phyloP scores from a whole-genome alignment of 1,140 invertebrate genomes.

The Tribolium castaneum region DNA sequence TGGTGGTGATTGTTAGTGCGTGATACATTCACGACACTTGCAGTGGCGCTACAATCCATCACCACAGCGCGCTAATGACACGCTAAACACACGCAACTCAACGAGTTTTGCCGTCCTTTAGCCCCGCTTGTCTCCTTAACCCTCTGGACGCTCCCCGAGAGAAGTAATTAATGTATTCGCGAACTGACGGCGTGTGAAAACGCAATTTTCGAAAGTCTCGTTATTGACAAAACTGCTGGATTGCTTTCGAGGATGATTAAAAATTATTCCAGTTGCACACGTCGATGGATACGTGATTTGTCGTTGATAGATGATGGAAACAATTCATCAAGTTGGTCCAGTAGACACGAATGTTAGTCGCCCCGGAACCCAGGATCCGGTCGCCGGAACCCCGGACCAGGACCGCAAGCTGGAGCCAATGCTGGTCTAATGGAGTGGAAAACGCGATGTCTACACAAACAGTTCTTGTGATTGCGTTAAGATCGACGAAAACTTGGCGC shows the following conservation, averaged over 20 bases:
- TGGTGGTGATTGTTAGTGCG: constrained; percentile 58
- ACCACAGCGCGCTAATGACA: constrained; percentile 60
- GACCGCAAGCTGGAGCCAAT: constrained; percentile 42
- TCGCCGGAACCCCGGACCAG: constrained; percentile 18
- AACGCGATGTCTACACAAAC: constrained; percentile 60
- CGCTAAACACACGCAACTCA: constrained; percentile 60
- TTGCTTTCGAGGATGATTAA: constrained; percentile 33
- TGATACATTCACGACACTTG: constrained; percentile 60
- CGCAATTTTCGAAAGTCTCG: constrained; percentile 50
- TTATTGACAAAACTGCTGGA: constrained; percentile 44
- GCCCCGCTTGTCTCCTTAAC: constrained; percentile 38
- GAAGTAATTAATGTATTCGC: constrained; percentile 61
- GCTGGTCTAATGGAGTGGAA: constrained; percentile 60
- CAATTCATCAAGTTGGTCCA: constrained; percentile 62
- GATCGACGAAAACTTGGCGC: not conserved
- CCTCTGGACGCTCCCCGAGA: constrained; percentile 43
- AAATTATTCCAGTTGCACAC: constrained; percentile 37
- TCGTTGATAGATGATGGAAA: constrained; percentile 63
- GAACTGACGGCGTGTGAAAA: constrained; percentile 57
- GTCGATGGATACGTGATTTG: constrained; percentile 63
- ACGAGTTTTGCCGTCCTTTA: constrained; percentile 44
- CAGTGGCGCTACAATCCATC: constrained; percentile 61
- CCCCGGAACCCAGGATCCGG: constrained; percentile 52
- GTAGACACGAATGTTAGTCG: constrained; percentile 54
- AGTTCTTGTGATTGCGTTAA: constrained; percentile 54